phyloP scores from a whole-genome alignment of 2,888 invertebrate species.

The Lithophane socia region DNA sequence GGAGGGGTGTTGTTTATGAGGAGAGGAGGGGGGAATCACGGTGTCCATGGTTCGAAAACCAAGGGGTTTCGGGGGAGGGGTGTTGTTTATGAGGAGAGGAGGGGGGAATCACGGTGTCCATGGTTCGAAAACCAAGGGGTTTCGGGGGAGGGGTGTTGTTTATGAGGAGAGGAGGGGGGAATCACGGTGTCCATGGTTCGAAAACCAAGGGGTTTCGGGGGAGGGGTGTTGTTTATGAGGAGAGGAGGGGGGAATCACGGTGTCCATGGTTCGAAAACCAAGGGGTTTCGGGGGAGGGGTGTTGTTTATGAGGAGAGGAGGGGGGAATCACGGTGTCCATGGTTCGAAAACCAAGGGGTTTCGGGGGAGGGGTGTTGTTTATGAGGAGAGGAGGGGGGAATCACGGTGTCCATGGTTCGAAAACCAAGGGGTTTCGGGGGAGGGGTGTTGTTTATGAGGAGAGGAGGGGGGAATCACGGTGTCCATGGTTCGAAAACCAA shows the following conservation, averaged over 20 bases:
- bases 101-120: constrained; percentile 53
- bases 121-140: too few relatives aligned
- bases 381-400: constrained; percentile 17
- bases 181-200: constrained; percentile 61
- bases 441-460: constrained; percentile 32
- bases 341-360: too few relatives aligned
- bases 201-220: too few relatives aligned
- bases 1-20: constrained; percentile 31
- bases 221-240: constrained; percentile 31
- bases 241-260: constrained; percentile 39
- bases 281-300: constrained; percentile 33
- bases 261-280: too few relatives aligned
- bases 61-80: constrained; percentile 35
- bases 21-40: constrained; percentile 38
- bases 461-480: constrained; percentile 43
- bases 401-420: constrained; percentile 61
- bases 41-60: too few relatives aligned
- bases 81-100: constrained; percentile 20
- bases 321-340: constrained; percentile 54
- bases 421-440: too few relatives aligned
- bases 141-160: constrained; percentile 35
- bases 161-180: constrained; percentile 11
- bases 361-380: constrained; percentile 36
- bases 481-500: too few relatives aligned
- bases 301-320: constrained; percentile 20